Percentiles rank a stretch among this genome's conserved stretches.
phyloP scores from a whole-genome alignment of 2,113 vertebrate species.

The Xiphophorus hellerii region DNA sequence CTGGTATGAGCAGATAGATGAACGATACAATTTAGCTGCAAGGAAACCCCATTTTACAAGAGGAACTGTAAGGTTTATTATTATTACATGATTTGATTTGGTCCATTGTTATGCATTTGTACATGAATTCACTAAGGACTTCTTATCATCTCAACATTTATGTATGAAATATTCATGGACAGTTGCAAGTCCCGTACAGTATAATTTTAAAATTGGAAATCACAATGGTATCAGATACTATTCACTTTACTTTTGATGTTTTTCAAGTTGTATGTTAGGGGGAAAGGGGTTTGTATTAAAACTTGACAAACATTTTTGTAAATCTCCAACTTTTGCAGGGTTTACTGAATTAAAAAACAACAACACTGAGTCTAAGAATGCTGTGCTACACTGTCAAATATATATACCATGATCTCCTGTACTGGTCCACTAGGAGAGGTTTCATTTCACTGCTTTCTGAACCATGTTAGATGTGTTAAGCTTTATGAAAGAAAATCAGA shows the following conservation, averaged over 20 bases:
- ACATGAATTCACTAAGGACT: slow-evolving; percentile 49
- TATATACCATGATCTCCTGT: too few species aligned
- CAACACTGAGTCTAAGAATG: too few species aligned
- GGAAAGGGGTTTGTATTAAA: not conserved
- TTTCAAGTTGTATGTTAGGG: not conserved
- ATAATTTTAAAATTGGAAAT: slow-evolving; percentile 21
- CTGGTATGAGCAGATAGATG: slow-evolving; percentile 30
- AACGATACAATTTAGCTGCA: slow-evolving; percentile 66
- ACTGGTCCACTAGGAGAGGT: too few species aligned
- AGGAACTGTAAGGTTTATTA: slow-evolving; percentile 51
- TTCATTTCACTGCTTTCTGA: too few species aligned
- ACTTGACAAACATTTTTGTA: not conserved
- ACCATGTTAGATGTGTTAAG: too few species aligned
- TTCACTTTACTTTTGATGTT: not conserved
- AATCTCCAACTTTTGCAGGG: not conserved
- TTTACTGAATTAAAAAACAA: not conserved
- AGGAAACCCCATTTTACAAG: slow-evolving; percentile 53
- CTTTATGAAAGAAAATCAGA: too few species aligned
- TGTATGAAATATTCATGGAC: slow-evolving; percentile 61
- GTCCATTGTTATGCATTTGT: slow-evolving; percentile 48
- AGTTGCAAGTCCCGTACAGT: slow-evolving; percentile 34
- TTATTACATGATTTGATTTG: slow-evolving; percentile 62
- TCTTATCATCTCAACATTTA: slow-evolving; percentile 49
- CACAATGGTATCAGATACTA: not conserved
- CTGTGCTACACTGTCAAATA: too few species aligned